A percentile compares a stretch with the other conserved stretches of the same genome.
Conservation (phyloP, 2,888 invertebrate genomes). For the Corythucha ciliata region DNA sequence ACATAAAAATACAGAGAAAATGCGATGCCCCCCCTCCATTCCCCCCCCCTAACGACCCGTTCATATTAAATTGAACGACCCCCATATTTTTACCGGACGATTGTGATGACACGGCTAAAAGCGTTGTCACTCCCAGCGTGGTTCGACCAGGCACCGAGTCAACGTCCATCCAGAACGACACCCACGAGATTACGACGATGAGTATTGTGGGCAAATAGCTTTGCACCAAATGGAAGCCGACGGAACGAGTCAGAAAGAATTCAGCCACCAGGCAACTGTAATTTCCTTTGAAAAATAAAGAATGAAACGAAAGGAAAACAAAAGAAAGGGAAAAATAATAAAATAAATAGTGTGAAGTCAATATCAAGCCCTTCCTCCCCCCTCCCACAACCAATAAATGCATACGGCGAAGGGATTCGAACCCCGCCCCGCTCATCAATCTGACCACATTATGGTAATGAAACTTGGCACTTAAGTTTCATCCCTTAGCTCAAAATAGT, state of each 20-base stretch:
- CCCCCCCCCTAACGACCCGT: not conserved
- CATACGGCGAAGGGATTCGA: too few relatives aligned
- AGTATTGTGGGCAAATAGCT: constrained; percentile 50
- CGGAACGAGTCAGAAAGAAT: constrained; percentile 45
- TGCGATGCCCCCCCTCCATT: not conserved
- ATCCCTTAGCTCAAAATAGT: too few relatives aligned
- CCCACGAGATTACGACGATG: constrained; percentile 50
- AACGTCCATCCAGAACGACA: constrained; percentile 48
- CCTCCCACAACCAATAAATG: too few relatives aligned
- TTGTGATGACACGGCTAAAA: constrained; percentile 45
- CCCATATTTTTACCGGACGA: constrained; percentile 40
- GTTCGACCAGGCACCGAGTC: constrained; percentile 47
- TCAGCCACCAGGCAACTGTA: constrained; percentile 49
- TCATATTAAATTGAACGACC: too few relatives aligned
- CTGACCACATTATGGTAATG: not conserved
- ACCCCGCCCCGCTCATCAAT: too few relatives aligned
- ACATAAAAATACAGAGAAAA: not conserved
- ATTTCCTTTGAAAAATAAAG: too few relatives aligned
- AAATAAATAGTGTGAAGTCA: too few relatives aligned
- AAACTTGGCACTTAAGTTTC: not conserved
- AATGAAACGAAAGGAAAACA: too few relatives aligned
- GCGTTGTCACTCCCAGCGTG: constrained; percentile 45
- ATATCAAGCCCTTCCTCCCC: not conserved
- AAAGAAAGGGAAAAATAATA: too few relatives aligned
- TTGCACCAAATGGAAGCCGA: constrained; percentile 49